Evolutionary conservation across 2,888 invertebrate genomes (phyloP).

Genomic region (Rhingia rostrata): DNA sequence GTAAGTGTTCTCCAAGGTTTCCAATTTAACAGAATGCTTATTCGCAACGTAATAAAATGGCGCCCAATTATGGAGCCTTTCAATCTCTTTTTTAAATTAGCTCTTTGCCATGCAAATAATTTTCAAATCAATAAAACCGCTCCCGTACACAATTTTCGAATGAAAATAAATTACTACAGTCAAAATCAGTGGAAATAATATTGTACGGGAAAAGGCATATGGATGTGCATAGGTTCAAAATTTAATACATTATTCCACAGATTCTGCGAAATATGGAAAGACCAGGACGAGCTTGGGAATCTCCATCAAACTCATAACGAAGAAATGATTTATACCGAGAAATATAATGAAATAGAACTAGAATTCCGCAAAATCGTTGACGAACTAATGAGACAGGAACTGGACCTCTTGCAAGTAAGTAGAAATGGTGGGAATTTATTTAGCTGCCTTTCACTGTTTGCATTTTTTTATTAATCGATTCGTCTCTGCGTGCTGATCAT

Average conservation of each 20-base stretch:
- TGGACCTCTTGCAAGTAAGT: constrained; percentile 86
- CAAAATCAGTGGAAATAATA: no score
- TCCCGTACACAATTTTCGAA: no score
- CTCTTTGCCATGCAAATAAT: neutral
- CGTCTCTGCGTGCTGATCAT: no score
- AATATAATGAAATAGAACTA: constrained; percentile 91
- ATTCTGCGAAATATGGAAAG: constrained; percentile 92
- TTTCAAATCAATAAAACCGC: no score
- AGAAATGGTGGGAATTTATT: no score
- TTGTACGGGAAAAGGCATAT: no score
- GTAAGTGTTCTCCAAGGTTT: constrained; percentile 81
- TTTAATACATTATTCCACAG: constrained; percentile 78
- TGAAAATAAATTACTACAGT: no score
- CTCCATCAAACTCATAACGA: constrained; percentile 90
- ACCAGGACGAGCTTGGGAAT: constrained; percentile 90
- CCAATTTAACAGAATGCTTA: neutral
- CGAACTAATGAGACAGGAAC: constrained; percentile 88
- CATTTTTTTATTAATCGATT: no score
- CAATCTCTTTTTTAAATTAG: neutral
- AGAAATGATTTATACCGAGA: constrained; percentile 93
- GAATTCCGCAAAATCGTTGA: constrained; percentile 93
- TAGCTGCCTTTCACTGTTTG: no score
- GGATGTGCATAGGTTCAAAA: no score
- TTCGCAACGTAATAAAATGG: neutral
- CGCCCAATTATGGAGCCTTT: neutral